Percentiles rank a stretch among this genome's conserved stretches.
These are phyloP conservation scores for Zaprionus nigranus DNA, from an alignment of 1,140 invertebrate genomes.

Conservation along the genomic window DNA sequence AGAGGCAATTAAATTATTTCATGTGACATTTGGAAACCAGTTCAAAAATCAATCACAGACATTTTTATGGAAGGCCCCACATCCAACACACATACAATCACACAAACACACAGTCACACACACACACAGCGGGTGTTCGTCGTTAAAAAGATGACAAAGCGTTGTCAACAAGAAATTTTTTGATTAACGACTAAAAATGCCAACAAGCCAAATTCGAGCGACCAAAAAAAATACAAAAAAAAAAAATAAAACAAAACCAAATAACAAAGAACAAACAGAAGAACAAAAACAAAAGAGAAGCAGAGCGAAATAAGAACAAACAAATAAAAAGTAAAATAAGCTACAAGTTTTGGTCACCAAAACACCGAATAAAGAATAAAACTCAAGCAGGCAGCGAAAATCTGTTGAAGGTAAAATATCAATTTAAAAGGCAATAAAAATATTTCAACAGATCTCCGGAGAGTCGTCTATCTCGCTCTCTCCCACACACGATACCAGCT, in stretches of 20 bases:
- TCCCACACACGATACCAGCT: background rate
- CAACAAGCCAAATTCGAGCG: conserved; percentile 44
- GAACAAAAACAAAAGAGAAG: conserved; percentile 28
- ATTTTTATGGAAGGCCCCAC: conserved; percentile 4
- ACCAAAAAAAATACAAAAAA: conserved; percentile 25
- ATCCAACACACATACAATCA: background rate
- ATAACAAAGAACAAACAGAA: conserved; percentile 23
- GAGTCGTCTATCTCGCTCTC: conserved; percentile 13
- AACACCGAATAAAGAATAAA: conserved; percentile 46
- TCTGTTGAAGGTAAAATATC: conserved; percentile 76
- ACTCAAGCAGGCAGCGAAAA: conserved; percentile 60
- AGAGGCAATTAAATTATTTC: conserved; percentile 29
- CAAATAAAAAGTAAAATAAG: conserved; percentile 23
- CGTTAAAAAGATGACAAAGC: conserved; percentile 79
- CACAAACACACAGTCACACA: conserved; percentile 39
- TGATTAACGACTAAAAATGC: conserved; percentile 74
- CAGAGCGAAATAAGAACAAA: conserved; percentile 29
- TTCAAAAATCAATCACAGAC: conserved; percentile 59
- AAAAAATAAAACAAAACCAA: conserved; percentile 18
- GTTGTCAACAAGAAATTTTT: conserved; percentile 76
- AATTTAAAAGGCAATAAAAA: conserved; percentile 79
- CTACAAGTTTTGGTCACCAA: conserved; percentile 44
- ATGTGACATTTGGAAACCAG: conserved; percentile 54
- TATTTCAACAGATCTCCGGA: conserved; percentile 54
- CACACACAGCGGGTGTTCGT: conserved; percentile 68